A percentile compares a stretch with the other conserved stretches of the same genome.
Conservation (phyloP, 2,888 invertebrate genomes). For the Meliscaeva auricollis region DNA sequence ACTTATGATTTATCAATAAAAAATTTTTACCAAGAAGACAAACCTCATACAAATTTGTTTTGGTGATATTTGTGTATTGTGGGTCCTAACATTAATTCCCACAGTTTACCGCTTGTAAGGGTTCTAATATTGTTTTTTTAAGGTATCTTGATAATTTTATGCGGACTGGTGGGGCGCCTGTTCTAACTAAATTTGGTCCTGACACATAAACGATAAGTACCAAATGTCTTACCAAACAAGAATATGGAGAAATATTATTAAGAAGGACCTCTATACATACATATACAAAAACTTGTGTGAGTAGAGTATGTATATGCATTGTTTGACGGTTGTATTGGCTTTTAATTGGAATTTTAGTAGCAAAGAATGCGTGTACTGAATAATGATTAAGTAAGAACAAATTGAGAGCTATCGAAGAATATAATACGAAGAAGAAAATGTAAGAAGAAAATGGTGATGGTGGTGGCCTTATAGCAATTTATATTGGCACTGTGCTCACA, state of each 20-base stretch:
- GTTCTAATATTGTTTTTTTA: too few species aligned
- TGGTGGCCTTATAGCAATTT: slow-evolving; percentile 12
- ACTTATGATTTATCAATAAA: too few species aligned
- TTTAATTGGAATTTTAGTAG: slow-evolving; percentile 75
- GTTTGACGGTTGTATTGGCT: slow-evolving; percentile 73
- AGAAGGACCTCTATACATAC: neutral
- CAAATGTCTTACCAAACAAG: neutral
- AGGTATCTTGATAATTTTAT: too few species aligned
- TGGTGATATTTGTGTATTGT: too few species aligned
- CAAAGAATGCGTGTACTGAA: slow-evolving; percentile 70
- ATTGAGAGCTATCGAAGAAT: neutral
- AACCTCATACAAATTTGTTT: too few species aligned
- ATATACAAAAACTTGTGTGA: neutral
- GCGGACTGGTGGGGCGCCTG: too few species aligned
- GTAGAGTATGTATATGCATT: slow-evolving; percentile 18
- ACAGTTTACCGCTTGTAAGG: too few species aligned
- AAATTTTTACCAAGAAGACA: too few species aligned
- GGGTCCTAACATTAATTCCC: too few species aligned
- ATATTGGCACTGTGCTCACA: slow-evolving; percentile 12
- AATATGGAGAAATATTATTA: neutral
- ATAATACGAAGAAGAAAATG: neutral
- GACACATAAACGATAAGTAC: neutral
- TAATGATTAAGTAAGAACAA: slow-evolving; percentile 62
- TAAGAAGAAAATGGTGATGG: neutral
- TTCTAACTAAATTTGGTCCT: neutral